phyloP scores from a whole-genome alignment of 2,113 vertebrate genomes.

The Phaethornis superciliosus region DNA sequence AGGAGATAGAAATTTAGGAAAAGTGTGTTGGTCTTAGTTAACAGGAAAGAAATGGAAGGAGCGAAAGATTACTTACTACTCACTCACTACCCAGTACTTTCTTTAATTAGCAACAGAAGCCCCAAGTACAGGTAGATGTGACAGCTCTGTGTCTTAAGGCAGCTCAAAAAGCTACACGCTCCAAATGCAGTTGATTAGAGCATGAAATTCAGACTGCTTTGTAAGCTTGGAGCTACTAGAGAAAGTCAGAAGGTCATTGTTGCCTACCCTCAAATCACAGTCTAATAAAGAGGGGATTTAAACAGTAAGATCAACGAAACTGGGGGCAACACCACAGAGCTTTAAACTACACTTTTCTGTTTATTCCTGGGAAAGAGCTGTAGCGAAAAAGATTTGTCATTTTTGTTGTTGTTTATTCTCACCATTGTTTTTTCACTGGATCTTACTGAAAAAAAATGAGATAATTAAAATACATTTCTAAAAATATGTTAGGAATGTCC shows the following conservation, averaged over 20 bases:
- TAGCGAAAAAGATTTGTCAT: not conserved
- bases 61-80: not conserved
- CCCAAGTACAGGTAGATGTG: not conserved
- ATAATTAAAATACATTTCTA: not conserved
- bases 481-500: not conserved
- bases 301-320: not conserved
- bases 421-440: not conserved
- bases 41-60: not conserved
- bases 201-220: not conserved
- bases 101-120: not conserved
- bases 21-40: not conserved
- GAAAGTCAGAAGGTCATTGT: not conserved
- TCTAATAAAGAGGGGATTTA: not conserved
- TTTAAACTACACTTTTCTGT: not conserved
- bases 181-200: not conserved
- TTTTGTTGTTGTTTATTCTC: not conserved
- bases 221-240: not conserved
- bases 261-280: not conserved
- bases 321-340: fast-evolving
- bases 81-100: not conserved
- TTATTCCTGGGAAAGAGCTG: not conserved
- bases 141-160: fast-evolving
- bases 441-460: not conserved
- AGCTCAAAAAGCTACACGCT: not conserved
- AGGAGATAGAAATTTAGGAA: not conserved